Conservation (phyloP, 2,797 vertebrate genomes). For the Sebastes vulpes region DNA sequence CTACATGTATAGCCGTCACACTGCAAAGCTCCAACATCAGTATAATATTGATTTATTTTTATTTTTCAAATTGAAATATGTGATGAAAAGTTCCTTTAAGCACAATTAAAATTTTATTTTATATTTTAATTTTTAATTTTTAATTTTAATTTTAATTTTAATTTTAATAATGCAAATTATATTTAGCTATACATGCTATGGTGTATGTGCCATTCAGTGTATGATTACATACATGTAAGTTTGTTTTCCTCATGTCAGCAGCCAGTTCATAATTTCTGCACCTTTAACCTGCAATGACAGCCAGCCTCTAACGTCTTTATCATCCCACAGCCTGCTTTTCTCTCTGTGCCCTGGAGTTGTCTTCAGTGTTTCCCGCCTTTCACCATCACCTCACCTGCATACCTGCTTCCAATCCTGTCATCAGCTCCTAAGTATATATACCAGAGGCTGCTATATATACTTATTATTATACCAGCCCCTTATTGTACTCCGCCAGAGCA, state of each 20-base stretch:
- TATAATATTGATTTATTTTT: not conserved
- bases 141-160: no score
- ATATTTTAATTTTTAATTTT: not conserved
- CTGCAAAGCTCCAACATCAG: not conserved
- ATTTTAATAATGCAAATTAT: not conserved
- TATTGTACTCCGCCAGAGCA: not conserved
- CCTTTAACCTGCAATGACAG: not conserved
- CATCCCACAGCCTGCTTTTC: not conserved
- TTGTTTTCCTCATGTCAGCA: not conserved
- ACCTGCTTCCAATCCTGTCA: not conserved
- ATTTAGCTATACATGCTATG: not conserved
- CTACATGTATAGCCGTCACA: not conserved
- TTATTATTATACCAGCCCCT: not conserved
- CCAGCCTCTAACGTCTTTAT: not conserved
- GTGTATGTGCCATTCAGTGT: not conserved
- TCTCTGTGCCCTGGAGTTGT: not conserved
- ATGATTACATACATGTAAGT: not conserved
- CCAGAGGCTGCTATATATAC: not conserved
- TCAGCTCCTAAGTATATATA: not conserved
- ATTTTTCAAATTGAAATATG: not conserved
- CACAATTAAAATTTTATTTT: not conserved
- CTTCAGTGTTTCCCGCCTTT: not conserved
- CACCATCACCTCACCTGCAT: not conserved
- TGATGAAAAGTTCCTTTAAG: not conserved
- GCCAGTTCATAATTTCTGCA: not conserved